These are phyloP conservation scores for Hydrotaea cyrtoneurina DNA, from an alignment of 2,888 invertebrate genomes.

Conservation along the genomic window DNA sequence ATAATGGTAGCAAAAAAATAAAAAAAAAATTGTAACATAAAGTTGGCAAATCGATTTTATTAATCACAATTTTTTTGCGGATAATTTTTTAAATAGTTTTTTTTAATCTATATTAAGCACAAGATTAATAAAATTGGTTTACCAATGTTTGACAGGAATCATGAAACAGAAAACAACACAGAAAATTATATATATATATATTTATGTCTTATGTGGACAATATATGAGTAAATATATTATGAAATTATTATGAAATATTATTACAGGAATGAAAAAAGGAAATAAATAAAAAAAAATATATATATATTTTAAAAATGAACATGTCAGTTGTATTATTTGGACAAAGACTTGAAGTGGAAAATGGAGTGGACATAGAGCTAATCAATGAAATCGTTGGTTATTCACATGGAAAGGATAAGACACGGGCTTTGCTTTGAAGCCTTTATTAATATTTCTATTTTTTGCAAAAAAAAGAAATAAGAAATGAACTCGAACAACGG, in stretches of 20 bases:
- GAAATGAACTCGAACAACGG: too few relatives aligned
- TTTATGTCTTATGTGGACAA: conserved; percentile 55
- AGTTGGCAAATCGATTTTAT: conserved; percentile 10
- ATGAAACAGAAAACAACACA: conserved; percentile 18
- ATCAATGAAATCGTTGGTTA: too few relatives aligned
- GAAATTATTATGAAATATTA: too few relatives aligned
- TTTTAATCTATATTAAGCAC: background rate
- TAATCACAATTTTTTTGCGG: background rate
- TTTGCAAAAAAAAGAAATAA: too few relatives aligned
- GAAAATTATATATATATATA: conserved; percentile 50
- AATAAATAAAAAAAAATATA: conserved; percentile 41
- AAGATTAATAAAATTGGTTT: conserved; percentile 13
- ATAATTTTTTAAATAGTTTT: background rate
- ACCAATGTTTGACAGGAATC: conserved; percentile 19
- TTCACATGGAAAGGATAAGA: too few relatives aligned
- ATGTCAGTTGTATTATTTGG: background rate
- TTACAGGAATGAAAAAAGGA: conserved; percentile 28
- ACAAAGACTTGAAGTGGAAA: too few relatives aligned
- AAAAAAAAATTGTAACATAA: conserved; percentile 1
- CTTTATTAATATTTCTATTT: too few relatives aligned
- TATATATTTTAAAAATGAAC: conserved; percentile 48
- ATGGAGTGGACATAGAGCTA: too few relatives aligned
- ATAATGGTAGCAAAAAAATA: background rate
- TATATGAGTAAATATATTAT: conserved; percentile 38
- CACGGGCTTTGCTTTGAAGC: too few relatives aligned